Evolutionary conservation across 2,888 invertebrate genomes (phyloP), one percentile per base, ranked within the genome.

Genomic region (Trachelus tabidus): DNA sequence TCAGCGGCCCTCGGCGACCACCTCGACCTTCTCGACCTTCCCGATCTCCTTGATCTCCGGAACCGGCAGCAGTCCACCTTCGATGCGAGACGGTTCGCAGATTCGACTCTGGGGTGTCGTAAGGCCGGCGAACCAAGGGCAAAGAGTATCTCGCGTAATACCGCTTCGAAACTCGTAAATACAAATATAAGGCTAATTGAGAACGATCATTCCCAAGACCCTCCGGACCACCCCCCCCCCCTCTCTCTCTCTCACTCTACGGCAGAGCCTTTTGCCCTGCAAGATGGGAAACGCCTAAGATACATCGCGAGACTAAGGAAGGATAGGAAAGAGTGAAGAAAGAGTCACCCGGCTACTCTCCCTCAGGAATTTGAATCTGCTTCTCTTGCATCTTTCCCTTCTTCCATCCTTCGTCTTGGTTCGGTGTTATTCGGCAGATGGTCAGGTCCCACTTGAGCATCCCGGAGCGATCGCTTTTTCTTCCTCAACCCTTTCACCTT

Each of bases 121-220:
- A 56, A 56, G 56, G 56, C 6, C 23, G 56, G 9, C 56, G 23
- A 56, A 56, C 23, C 56, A 23, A 23, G 56, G 56, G 15, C 9
- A 56, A 56, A 2, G 56, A 23, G 23, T 56, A 9, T 9, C 23
- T 9, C 56, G 56, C 23, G 23, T 23, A 56, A 9, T 9, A 1
- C 23, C 23, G 23, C 56, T 56, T 23, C 56, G 56, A 56, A 56
- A 56, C 56, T 79, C 81, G 85, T 87, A 85, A 87, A 87, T 85
- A 86, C 81, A 83, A 87, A 86, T 85, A 56, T 56, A 82, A 83
- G 83, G 78, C 83, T 87, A 87, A 87, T 87, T 82, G 83, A 82
- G 84, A 87, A 81, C 82, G 79, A 86, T 87, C 84, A 82, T 82
- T 82, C 68, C 69, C 69, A 56, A 23, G 56, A 56, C 56, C 23